Evolutionary conservation across 23 tunicate species (phyloP).

Genomic region (Halocynthia roretzi): DNA sequence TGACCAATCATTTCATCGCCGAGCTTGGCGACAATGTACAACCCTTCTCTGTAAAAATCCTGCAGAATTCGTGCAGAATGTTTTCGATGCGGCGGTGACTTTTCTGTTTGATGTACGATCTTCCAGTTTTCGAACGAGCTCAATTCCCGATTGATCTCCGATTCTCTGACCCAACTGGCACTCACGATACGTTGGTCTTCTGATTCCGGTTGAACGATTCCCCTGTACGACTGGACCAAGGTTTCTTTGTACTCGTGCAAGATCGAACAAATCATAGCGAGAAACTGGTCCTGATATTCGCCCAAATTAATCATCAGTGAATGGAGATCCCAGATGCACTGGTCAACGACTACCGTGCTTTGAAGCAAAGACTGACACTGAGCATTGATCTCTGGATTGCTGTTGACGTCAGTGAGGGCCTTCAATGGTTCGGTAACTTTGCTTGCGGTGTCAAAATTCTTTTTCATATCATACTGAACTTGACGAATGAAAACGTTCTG

Average conservation of each 20-base stretch:
- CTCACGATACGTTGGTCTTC: constrained; percentile 72
- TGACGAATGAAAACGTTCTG: constrained; percentile 94
- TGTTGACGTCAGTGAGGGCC: constrained; percentile 56
- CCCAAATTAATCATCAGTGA: constrained; percentile 74
- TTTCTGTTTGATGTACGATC: constrained; percentile 15
- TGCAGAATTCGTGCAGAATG: constrained; percentile 2
- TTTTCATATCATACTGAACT: constrained; percentile 78
- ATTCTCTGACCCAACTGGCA: constrained; percentile 68
- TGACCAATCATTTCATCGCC: constrained; percentile 13
- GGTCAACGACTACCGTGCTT: constrained; percentile 78
- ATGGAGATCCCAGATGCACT: constrained; percentile 84
- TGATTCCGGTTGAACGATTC: constrained; percentile 68
- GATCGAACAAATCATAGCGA: constrained; percentile 88
- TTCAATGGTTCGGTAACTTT: constrained; percentile 95
- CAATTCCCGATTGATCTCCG: constrained; percentile 39
- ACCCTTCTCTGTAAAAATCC: constrained; percentile 44
- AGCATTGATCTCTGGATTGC: constrained; percentile 37
- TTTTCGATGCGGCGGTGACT: constrained; percentile 11
- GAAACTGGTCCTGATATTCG: constrained; percentile 83
- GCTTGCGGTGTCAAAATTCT: constrained; percentile 90
- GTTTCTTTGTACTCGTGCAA: constrained; percentile 85
- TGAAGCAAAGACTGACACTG: constrained; percentile 49
- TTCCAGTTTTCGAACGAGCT: constrained; percentile 64
- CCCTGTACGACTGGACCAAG: constrained; percentile 73
- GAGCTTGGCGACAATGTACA: constrained; percentile 46